Conservation (phyloP, 2,888 invertebrate species). For the Dicyrtomina minuta region DNA sequence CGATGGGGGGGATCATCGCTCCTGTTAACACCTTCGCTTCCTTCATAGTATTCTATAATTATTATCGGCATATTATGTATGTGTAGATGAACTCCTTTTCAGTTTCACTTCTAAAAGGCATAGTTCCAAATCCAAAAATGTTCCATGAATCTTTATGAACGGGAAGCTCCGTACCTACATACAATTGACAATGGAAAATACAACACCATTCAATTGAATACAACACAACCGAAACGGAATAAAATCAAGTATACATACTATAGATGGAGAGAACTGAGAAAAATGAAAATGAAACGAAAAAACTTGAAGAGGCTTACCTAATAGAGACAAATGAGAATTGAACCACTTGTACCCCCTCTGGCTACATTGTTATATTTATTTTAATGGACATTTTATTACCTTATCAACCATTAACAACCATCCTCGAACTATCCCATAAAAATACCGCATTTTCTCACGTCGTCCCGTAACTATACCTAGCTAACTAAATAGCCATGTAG, state of each 20-base stretch:
- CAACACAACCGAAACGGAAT: too few relatives aligned
- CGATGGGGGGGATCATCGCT: conserved; percentile 6
- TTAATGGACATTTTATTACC: conserved; percentile 32
- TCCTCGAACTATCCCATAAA: conserved; percentile 19
- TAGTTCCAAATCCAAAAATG: not conserved
- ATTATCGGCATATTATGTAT: too few relatives aligned
- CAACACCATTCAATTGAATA: too few relatives aligned
- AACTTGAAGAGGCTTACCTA: conserved; percentile 7
- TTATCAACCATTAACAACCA: conserved; percentile 22
- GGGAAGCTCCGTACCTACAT: too few relatives aligned
- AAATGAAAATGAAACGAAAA: not conserved
- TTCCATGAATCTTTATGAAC: too few relatives aligned
- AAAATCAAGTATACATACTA: not conserved
- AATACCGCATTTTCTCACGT: conserved; percentile 27
- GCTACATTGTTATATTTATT: conserved; percentile 27
- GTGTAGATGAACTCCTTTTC: conserved; percentile 7
- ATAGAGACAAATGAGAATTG: conserved; percentile 29
- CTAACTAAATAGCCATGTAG: not conserved
- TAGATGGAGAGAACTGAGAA: not conserved
- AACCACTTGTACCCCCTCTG: conserved; percentile 20
- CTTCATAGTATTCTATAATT: too few relatives aligned
- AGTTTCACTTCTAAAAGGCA: not conserved
- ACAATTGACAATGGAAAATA: too few relatives aligned
- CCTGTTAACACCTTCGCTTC: conserved; percentile 13
- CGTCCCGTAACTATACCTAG: not conserved